Percentiles rank a stretch among this genome's conserved stretches.
Conservation (phyloP, 2,797 vertebrate genomes). For the Syngnathus rostellatus region DNA sequence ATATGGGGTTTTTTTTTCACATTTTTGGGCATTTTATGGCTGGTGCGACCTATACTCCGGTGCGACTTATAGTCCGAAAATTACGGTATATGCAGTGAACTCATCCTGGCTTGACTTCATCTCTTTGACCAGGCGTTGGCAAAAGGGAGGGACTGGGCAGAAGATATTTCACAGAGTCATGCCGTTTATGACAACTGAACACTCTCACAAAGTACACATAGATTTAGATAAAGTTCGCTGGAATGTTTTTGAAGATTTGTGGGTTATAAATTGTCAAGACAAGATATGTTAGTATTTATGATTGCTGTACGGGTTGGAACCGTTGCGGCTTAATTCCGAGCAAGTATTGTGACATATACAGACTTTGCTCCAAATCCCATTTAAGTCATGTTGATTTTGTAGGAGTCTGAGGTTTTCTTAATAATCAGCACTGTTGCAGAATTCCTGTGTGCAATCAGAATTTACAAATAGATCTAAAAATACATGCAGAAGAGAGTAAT, state of each 20-base stretch:
- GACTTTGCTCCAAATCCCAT: conserved; percentile 8
- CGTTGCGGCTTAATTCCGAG: not conserved
- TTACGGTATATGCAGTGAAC: not conserved
- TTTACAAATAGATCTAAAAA: conserved; percentile 1
- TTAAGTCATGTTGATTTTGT: conserved; percentile 4
- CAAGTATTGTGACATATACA: conserved; percentile 11
- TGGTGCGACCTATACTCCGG: no score
- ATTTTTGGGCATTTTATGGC: no score
- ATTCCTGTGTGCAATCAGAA: not conserved
- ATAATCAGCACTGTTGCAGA: conserved; percentile 12
- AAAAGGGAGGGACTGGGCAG: conserved; percentile 11
- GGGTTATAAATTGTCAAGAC: not conserved
- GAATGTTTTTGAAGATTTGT: not conserved
- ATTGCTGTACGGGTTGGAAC: not conserved
- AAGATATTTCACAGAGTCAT: conserved; percentile 41
- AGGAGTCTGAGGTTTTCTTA: conserved; percentile 2
- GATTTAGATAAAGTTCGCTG: conserved; percentile 8
- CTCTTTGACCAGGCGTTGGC: not conserved
- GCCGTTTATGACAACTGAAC: conserved; percentile 12
- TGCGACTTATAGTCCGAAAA: no score
- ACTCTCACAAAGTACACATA: conserved; percentile 16
- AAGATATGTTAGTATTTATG: conserved; percentile 5
- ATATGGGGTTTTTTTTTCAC: no score
- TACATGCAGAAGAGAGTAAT: conserved; percentile 1
- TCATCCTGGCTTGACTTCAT: conserved; percentile 17